These are phyloP conservation scores for Amyelois transitella DNA, from an alignment of 1,140 invertebrate species.

Conservation along the genomic window DNA sequence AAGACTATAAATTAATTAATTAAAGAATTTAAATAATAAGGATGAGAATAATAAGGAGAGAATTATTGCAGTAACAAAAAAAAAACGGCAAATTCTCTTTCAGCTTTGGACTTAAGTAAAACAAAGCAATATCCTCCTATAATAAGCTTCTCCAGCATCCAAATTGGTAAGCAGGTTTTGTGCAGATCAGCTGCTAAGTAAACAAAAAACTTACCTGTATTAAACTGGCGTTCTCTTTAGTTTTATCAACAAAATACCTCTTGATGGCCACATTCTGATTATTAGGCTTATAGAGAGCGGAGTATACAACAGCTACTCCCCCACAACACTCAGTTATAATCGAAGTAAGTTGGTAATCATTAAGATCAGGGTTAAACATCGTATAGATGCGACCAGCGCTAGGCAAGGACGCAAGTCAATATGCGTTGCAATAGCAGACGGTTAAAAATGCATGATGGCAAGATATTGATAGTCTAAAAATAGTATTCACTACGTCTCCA, in stretches of 20 bases:
- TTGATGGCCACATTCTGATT: conserved; percentile 83
- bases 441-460: conserved; percentile 9
- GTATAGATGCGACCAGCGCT: conserved; percentile 4
- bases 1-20: too few species aligned
- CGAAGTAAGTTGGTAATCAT: conserved; percentile 76
- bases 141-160: too few species aligned
- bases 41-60: too few species aligned
- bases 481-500: conserved; percentile 15
- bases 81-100: too few species aligned
- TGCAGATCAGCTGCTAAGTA: too few species aligned
- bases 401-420: not conserved
- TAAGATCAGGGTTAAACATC: conserved; percentile 65
- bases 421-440: not conserved
- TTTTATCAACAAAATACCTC: conserved; percentile 83
- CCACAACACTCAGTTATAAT: conserved; percentile 81
- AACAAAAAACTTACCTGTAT: conserved; percentile 76
- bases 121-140: too few species aligned
- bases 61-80: too few species aligned
- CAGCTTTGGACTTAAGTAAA: too few species aligned
- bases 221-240: conserved; percentile 78
- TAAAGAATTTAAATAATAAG: too few species aligned
- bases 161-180: too few species aligned
- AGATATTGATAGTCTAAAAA: conserved; percentile 24
- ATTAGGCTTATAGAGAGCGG: conserved; percentile 80
- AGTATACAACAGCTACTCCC: conserved; percentile 79